Percentiles rank a stretch among this genome's conserved stretches.
Conservation (phyloP, 35 echinoderm and acorn worm genomes). For the Hemicentrotus pulcherrimus region DNA sequence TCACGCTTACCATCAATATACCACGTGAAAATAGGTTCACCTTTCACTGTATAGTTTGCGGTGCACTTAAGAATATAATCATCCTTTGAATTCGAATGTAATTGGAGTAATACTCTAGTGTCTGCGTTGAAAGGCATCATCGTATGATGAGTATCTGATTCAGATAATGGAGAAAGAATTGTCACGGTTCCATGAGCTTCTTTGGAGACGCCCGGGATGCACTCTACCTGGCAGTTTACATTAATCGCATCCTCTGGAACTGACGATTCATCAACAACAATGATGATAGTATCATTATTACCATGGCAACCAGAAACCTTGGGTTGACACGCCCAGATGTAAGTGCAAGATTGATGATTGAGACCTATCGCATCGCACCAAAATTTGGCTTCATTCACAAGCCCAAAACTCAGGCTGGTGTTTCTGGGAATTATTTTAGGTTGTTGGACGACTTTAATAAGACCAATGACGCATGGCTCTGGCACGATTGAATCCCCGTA, state of each 20-base stretch:
- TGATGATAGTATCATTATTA: background rate
- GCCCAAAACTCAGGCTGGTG: background rate
- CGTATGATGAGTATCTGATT: background rate
- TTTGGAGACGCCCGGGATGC: background rate
- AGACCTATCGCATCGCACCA: background rate
- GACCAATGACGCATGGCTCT: background rate
- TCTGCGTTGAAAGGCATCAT: background rate
- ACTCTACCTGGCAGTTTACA: background rate
- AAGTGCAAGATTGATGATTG: background rate
- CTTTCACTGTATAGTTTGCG: background rate
- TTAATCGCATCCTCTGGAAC: background rate
- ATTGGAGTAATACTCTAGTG: background rate
- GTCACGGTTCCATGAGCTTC: background rate
- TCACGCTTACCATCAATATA: background rate
- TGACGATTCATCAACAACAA: background rate
- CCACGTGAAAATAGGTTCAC: background rate
- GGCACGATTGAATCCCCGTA: background rate
- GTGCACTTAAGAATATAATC: background rate
- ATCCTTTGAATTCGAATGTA: background rate
- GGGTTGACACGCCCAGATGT: background rate
- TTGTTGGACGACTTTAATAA: background rate
- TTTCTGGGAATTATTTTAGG: background rate
- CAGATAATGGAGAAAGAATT: background rate
- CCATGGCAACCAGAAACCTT: background rate
- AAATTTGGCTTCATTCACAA: background rate